phyloP scores from a whole-genome alignment of 2,888 invertebrate genomes.

The Tiphia femorata region DNA sequence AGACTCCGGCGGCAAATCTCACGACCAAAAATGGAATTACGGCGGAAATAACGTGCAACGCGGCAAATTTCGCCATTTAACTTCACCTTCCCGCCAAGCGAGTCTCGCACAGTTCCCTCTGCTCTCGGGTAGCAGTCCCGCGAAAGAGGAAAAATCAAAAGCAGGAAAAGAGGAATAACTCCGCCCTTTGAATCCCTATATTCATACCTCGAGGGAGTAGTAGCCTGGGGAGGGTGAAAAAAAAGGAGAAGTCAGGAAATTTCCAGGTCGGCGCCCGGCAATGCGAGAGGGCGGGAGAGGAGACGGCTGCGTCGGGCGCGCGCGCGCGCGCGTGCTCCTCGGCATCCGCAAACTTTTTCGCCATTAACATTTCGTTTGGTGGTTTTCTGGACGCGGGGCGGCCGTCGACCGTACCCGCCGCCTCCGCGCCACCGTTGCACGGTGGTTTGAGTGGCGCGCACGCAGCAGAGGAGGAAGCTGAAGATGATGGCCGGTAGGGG shows the following conservation, averaged over 20 bases:
- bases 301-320: not conserved
- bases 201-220: not conserved
- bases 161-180: not conserved
- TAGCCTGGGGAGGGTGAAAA: too few species aligned
- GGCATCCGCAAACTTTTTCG: slow-evolving; percentile 21
- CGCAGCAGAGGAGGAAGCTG: slow-evolving; percentile 3
- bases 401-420: too few species aligned
- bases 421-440: too few species aligned
- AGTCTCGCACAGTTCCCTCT: too few species aligned
- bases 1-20: too few species aligned
- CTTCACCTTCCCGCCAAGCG: too few species aligned
- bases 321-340: not conserved
- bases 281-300: not conserved
- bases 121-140: too few species aligned
- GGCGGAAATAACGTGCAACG: too few species aligned
- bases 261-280: not conserved
- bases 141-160: not conserved
- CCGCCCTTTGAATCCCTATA: not conserved
- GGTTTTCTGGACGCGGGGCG: not conserved
- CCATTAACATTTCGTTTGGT: slow-evolving; percentile 27
- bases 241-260: not conserved
- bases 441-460: not conserved
- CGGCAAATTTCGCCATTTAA: too few species aligned
- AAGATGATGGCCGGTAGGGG: slow-evolving; percentile 16
- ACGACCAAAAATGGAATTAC: too few species aligned